A percentile compares a stretch with the other conserved stretches of the same genome.
phyloP scores from a whole-genome alignment of 2,113 vertebrate species.

The Vidua macroura region DNA sequence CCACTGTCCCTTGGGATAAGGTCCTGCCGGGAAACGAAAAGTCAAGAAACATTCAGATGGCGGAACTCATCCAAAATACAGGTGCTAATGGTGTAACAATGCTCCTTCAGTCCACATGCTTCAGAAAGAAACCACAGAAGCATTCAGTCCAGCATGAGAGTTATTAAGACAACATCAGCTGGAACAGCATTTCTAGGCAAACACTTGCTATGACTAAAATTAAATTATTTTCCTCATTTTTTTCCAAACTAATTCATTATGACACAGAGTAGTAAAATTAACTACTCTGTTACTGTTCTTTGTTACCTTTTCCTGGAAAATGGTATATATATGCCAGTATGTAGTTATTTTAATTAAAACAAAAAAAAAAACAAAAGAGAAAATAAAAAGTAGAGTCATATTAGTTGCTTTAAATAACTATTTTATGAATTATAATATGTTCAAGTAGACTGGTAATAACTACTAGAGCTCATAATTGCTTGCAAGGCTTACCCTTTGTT shows the following conservation, averaged over 20 bases:
- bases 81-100: not conserved
- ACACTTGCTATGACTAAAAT: not conserved
- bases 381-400: not conserved
- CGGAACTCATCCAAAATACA: not conserved
- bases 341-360: not conserved
- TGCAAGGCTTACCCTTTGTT: not conserved
- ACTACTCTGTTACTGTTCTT: not conserved
- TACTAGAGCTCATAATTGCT: not conserved
- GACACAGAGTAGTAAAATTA: not conserved
- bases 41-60: not conserved
- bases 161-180: not conserved
- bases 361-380: no score
- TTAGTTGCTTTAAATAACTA: not conserved
- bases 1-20: conserved; percentile 45
- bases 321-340: no score
- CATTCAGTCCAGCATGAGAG: not conserved
- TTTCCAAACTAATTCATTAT: not conserved
- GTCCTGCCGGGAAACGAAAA: not conserved
- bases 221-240: not conserved
- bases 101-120: not conserved
- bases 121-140: not conserved
- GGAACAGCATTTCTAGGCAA: not conserved
- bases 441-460: not conserved
- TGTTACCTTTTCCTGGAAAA: not conserved
- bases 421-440: not conserved